These are phyloP conservation scores for Melolontha melolontha DNA, from an alignment of 2,888 invertebrate species.

Conservation along the genomic window DNA sequence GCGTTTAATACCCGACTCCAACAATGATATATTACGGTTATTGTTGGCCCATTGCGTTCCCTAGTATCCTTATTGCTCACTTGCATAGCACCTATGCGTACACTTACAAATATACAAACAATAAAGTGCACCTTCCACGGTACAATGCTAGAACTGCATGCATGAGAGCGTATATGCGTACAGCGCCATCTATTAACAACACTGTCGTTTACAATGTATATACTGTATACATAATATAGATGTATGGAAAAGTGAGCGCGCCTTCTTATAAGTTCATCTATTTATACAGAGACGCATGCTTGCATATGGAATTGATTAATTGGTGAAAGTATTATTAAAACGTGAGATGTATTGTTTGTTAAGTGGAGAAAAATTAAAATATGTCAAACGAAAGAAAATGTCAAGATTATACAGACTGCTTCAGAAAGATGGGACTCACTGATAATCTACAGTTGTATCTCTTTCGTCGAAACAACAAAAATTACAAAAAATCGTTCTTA, in stretches of 20 bases:
- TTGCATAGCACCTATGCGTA: neutral
- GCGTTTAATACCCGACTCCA: conserved; percentile 12
- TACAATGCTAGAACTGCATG: no score
- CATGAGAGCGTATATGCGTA: neutral
- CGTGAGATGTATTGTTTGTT: conserved; percentile 5
- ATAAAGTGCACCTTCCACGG: no score
- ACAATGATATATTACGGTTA: conserved; percentile 37
- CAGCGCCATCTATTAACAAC: conserved; percentile 15
- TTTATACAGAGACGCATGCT: conserved; percentile 2
- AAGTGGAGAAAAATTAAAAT: neutral
- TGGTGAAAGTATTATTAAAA: conserved; percentile 32
- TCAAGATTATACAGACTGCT: no score
- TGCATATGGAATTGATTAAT: conserved; percentile 40
- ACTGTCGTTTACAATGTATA: neutral
- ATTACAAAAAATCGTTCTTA: no score
- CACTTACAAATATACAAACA: neutral
- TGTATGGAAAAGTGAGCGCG: conserved; percentile 4
- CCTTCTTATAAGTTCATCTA: no score
- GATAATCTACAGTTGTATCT: no score
- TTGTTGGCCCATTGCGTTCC: conserved; percentile 13
- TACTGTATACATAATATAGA: no score
- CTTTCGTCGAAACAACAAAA: no score
- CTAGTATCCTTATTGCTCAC: conserved; percentile 3
- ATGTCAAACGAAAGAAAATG: no score
- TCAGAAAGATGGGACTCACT: no score